Evolutionary conservation across 2,797 vertebrate species (phyloP), one percentile per base, ranked within the genome.

Genomic region (Amazona finschi): DNA sequence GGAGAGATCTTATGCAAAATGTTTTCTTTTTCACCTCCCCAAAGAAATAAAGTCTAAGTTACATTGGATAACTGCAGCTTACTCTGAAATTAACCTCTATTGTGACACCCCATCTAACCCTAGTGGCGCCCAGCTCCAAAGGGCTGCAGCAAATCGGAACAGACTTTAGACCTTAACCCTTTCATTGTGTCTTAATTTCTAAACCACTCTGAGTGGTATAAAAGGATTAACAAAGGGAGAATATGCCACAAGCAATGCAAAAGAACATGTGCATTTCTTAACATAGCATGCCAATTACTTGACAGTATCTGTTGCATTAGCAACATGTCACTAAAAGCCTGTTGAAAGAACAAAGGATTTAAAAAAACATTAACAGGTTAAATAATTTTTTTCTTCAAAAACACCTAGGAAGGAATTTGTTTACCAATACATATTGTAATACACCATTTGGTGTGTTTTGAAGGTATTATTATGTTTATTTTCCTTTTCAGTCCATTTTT

Each of bases 401-500:
- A 73, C 72, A 83, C 31, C 41, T 75, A 74, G 46, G 78, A 88
- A 94, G 81, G 53, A 88, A 95, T 97, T 96, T 97, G 89, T 78
- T 96, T 88, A 94, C 94, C 83, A 87, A 76, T 36, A 95, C 9
- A 33, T 79, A 73, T 81, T 96, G 94, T 90, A 91, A 67, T 87
- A 74, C 3, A 67, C 19, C 38, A 80, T 65, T 93, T 87, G 53
- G 31, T 4, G 1, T 67, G 76, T 93, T 94, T 92, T 62, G 44
- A 50, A 90, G n/a, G 53, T 53, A 83, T 84, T 69, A 53, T 73
- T 96, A 77, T 4, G 5, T 71, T 96, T 91, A 85, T 95, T 96
- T 96, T 94, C 81, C 55, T 88, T 92, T 93, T 95, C 86, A 95
- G 83, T 96, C 53, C 50, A 61, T 86, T 97, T 97, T 95, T 93